Base-by-base conservation (phyloP, 37 sponge, comb jelly and placozoan genomes). In the Geodia barretti region DNA sequence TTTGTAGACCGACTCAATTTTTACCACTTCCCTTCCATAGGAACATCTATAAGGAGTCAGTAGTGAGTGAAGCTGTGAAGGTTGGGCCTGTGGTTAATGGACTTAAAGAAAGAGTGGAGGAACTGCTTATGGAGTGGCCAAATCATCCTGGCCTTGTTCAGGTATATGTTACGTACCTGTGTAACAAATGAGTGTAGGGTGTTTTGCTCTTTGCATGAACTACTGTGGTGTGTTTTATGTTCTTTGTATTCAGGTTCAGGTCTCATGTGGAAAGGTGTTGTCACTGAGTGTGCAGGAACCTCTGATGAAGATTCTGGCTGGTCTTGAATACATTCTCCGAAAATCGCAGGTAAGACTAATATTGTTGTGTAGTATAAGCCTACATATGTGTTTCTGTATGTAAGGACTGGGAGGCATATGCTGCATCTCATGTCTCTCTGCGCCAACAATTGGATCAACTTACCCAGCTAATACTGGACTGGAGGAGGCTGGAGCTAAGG, bases 321-420 rank as follows among this genome's bases (percentile, higher is more conserved):
- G 97, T 21, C 47, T 91, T 5, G 95, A 97, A 76, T 83, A 83
- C 63, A 39, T 97, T n/a, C 62, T 94, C 42, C 81, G 62, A 59
- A 91, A 91, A 80, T 81, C 97, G 28, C 97, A 97, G 77, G 96
- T 94, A 64, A 4, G 59, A 17, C n/a, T n/a, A n/a, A n/a, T n/a
- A n/a, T n/a, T n/a, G n/a, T n/a, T n/a, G n/a, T n/a, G n/a, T n/a
- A n/a, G n/a, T n/a, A n/a, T n/a, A n/a, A n/a, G n/a, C n/a, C n/a
- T n/a, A n/a, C n/a, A n/a, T n/a, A n/a, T n/a, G n/a, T n/a, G n/a
- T n/a, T n/a, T n/a, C n/a, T n/a, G n/a, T n/a, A n/a, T n/a, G n/a
- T 11, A 67, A 95, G 96, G 91, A 91, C 14, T 97, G 97, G 97
- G 97, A 97, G 75, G 63, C 75, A 19, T 95, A 92, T 77, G 92